Base-by-base conservation (phyloP, 2,113 vertebrate species). In the Monarcha castaneiventris region DNA sequence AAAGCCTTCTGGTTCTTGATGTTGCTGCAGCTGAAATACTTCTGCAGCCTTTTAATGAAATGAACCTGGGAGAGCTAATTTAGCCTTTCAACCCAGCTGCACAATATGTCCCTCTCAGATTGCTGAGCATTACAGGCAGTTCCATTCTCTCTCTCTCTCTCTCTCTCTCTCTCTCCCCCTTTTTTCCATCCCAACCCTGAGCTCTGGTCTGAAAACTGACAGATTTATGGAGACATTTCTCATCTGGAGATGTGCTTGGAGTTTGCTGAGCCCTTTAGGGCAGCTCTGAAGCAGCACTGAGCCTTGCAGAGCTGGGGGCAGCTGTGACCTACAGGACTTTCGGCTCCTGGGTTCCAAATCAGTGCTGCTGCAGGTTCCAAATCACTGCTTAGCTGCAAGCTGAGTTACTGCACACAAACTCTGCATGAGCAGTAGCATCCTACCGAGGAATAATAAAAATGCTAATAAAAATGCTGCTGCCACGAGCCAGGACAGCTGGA, bases 31-130 rank as follows among this genome's bases (percentile, higher is more conserved):
- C 75, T 77, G 76, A 77, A 63, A 46, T 11, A 20, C 2, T 66
- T n/a, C 44, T 41, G 32, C 29, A 84, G 22, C 2, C n/a, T 33
- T 81, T 58, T 30, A 84, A 41, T 58, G 51, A 69, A 69, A 67
- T 25, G 46, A 86, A 54, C 43, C 29, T 33, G 51, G 33, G 56
- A 84, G 33, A 43, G 10, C 19, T 16, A 46, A 43, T 71, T 69
- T 15, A 59, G 5, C 27, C 20, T 71, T 78, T 78, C 67, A 39
- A 11, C 35, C 63, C 33, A 16, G 27, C 55, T 44, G 3, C 3
- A 1, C 0, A 0, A 3, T 8, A 7, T 3, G 1, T 10, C 9
- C 22, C 10, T 64, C 27, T 51, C 29, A 52, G 11, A 18, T 52
- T 68, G 29, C 33, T 30, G 52, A 74, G 14, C 9, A 11, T 19